These are phyloP conservation scores for Gadus chalcogrammus DNA, from an alignment of 2,113 vertebrate species.

Conservation along the genomic window DNA sequence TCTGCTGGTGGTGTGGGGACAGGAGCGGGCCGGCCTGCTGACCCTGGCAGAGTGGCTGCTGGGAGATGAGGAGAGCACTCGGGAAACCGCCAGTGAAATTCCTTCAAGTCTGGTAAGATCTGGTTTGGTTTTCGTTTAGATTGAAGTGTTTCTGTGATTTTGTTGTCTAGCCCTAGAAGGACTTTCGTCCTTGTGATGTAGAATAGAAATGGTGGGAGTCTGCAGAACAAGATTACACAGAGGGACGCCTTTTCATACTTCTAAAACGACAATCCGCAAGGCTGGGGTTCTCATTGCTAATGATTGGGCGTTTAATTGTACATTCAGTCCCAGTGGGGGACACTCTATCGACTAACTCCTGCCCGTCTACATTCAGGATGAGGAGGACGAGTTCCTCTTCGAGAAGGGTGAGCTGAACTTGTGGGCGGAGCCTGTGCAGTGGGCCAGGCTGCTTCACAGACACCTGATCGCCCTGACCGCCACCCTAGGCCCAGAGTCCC, in stretches of 20 bases:
- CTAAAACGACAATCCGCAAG: too few species aligned
- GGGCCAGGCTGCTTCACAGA: constrained; percentile 73
- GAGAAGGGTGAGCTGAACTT: constrained; percentile 91
- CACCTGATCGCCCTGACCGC: constrained; percentile 71
- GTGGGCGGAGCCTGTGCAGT: constrained; percentile 88
- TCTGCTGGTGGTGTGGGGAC: constrained; percentile 77
- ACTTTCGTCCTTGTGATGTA: too few species aligned
- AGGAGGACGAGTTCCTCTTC: constrained; percentile 87
- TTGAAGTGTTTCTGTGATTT: neutral
- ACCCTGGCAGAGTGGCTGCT: constrained; percentile 84
- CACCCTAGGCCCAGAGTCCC: constrained; percentile 7
- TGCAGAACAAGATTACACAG: too few species aligned
- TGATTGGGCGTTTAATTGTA: too few species aligned
- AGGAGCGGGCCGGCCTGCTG: constrained; percentile 60
- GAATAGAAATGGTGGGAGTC: too few species aligned
- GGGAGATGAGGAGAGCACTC: constrained; percentile 63
- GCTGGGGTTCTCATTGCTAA: too few species aligned
- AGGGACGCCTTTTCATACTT: too few species aligned
- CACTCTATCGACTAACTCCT: constrained; percentile 1
- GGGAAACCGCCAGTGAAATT: constrained; percentile 29
- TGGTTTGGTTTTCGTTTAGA: neutral
- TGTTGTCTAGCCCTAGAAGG: neutral
- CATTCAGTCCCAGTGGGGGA: too few species aligned
- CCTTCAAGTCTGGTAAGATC: constrained; percentile 56
- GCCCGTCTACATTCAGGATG: constrained; percentile 32